Evolutionary conservation across 1,140 invertebrate species (phyloP), one percentile per base, ranked within the genome.

Genomic region (Brachionus sp.): DNA sequence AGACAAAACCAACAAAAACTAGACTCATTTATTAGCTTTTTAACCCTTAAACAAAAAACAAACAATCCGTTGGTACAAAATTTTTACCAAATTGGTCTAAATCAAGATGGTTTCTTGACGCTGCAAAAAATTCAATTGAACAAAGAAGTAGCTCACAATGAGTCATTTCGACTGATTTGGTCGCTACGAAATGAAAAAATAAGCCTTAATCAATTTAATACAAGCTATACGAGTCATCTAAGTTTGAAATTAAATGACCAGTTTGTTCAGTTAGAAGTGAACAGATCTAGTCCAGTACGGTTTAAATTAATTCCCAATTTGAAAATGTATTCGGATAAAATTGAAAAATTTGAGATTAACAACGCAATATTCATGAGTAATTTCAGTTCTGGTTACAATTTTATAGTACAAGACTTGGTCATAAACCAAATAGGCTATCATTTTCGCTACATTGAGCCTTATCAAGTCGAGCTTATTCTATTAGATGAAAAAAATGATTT

Each of bases 131-230:
- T 75, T 23, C 37, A 75, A 46, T 16, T 42, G 9, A 75, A 25
- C 19, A 7, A 25, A 19, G 42, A 75, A 12, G 10, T 2, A 10
- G 23, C 12, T 25, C 19, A 5, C 44, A 46, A 75, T 46, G n/a
- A 44, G 25, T 29, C 70, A 46, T 46, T 75, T 46, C 39, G 39
- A 75, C 39, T 46, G 9, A 25, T 46, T 12, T 75, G 70, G 70
- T 46, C 70, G 7, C 25, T 75, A 25, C 46, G 5, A 46, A 75
- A 75, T 25, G 70, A 75, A 1, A 75, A 75, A 75, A 75, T 75
- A 35, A 75, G 25, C 13, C 23, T 75, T 9, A 75, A 75, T 75
- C 70, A 75, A 23, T 46, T 50, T 5, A 75, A 46, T 46, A 50
- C 70, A 7, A 75, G 70, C 25, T 75, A 25, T 19, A 46, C 70